Percentiles rank a stretch among this genome's conserved stretches.
These are phyloP conservation scores for Chalcis sispes DNA, from an alignment of 2,888 invertebrate genomes.

Conservation along the genomic window DNA sequence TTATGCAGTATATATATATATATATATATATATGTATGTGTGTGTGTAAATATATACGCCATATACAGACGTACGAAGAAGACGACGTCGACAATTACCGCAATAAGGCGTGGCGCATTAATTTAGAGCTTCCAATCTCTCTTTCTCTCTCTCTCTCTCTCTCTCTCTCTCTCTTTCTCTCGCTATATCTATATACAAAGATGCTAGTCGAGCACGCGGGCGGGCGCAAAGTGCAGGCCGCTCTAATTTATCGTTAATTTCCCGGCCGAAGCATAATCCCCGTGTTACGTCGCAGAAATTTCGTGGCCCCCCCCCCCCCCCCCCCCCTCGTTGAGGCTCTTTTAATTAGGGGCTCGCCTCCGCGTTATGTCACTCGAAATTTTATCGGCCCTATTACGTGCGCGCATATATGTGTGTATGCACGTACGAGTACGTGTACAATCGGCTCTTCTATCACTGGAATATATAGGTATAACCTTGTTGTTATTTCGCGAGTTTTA, in stretches of 20 bases:
- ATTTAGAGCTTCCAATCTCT: constrained; percentile 13
- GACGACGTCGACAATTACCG: constrained; percentile 35
- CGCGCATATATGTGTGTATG: too few relatives aligned
- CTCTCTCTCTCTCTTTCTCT: background rate
- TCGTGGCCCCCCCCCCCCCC: background rate
- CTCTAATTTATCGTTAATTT: constrained; percentile 52
- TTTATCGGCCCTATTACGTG: constrained; percentile 20
- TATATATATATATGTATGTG: constrained; percentile 7
- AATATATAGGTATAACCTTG: background rate
- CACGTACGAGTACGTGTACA: background rate
- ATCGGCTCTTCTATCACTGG: too few relatives aligned
- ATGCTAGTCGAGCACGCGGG: background rate
- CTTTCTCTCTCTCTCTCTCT: background rate
- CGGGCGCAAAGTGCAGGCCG: background rate
- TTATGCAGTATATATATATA: constrained; percentile 28
- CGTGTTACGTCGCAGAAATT: background rate
- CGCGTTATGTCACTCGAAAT: constrained; percentile 31
- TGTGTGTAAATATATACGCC: too few relatives aligned
- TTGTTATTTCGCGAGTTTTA: too few relatives aligned
- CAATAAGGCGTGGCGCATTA: constrained; percentile 52
- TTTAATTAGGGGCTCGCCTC: constrained; percentile 26
- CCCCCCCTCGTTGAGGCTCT: too few relatives aligned
- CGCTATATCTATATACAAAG: background rate
- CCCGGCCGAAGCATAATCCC: constrained; percentile 11
- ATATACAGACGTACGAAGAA: too few relatives aligned